These are phyloP conservation scores for Eubasilissa splendida DNA, from an alignment of 2,888 invertebrate genomes.

Conservation along the genomic window DNA sequence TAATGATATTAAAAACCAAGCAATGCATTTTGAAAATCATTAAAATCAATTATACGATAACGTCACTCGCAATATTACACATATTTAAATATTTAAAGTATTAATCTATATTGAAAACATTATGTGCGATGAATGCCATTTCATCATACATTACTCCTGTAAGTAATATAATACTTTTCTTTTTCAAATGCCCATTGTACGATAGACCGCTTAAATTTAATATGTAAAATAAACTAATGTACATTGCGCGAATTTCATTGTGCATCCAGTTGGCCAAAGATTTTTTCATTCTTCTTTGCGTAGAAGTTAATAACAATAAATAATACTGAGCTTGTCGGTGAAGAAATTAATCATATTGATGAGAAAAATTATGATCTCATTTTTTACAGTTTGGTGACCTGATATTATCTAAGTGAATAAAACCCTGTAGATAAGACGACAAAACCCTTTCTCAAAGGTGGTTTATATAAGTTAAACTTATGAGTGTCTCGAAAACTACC, in stretches of 20 bases:
- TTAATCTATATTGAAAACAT: constrained; percentile 10
- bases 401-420: constrained; percentile 53
- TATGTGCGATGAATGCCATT: background rate
- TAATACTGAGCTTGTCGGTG: constrained; percentile 54
- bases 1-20: constrained; percentile 10
- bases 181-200: background rate
- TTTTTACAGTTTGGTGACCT: constrained; percentile 58
- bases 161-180: background rate
- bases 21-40: constrained; percentile 20
- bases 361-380: constrained; percentile 47
- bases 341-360: constrained; percentile 40
- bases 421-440: constrained; percentile 56
- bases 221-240: background rate
- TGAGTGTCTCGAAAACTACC: constrained; percentile 46
- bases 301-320: constrained; percentile 25
- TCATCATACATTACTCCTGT: background rate
- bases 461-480: constrained; percentile 50
- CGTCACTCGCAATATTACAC: constrained; percentile 28
- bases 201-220: background rate
- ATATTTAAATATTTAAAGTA: constrained; percentile 18
- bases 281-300: constrained; percentile 36
- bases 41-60: constrained; percentile 15
- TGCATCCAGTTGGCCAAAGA: constrained; percentile 20
- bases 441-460: constrained; percentile 46
- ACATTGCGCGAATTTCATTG: background rate